A percentile compares a stretch with the other conserved stretches of the same genome.
Evolutionary conservation across 2,888 invertebrate genomes (phyloP).

Genomic region (Caenorhabditis plicata): DNA sequence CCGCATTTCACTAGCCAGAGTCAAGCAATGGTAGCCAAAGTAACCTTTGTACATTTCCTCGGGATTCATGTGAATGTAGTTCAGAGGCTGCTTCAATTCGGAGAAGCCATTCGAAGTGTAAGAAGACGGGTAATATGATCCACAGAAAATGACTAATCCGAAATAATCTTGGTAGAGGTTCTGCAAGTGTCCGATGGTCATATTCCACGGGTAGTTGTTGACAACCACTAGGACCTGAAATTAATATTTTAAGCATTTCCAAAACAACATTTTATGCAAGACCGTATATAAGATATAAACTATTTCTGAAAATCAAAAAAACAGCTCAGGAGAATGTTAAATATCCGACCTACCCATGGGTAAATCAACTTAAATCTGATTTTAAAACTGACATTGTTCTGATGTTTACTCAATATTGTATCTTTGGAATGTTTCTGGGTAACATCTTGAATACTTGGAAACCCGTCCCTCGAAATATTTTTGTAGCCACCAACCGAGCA

Average conservation of each 20-base stretch:
- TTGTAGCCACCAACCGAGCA: not conserved
- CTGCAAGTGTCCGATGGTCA: slow-evolving; percentile 12
- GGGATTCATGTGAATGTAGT: slow-evolving; percentile 24
- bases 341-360: too few species aligned
- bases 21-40: slow-evolving; percentile 19
- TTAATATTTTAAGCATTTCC: too few species aligned
- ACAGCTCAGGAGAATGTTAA: too few species aligned
- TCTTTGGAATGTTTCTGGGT: slow-evolving; percentile 2
- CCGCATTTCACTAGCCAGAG: slow-evolving; percentile 13
- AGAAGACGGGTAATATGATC: slow-evolving; percentile 8
- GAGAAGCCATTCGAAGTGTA: not conserved
- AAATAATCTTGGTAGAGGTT: slow-evolving; percentile 29
- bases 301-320: too few species aligned
- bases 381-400: too few species aligned
- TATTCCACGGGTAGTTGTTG: slow-evolving; percentile 19
- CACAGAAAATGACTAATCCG: slow-evolving; percentile 25
- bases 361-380: too few species aligned
- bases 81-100: slow-evolving; percentile 2
- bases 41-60: slow-evolving; percentile 13
- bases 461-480: not conserved
- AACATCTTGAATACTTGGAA: too few species aligned
- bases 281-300: too few species aligned
- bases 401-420: not conserved
- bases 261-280: too few species aligned
- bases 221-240: slow-evolving; percentile 15